phyloP scores from a whole-genome alignment of 2,888 invertebrate species.

The Hypolimnas misippus region DNA sequence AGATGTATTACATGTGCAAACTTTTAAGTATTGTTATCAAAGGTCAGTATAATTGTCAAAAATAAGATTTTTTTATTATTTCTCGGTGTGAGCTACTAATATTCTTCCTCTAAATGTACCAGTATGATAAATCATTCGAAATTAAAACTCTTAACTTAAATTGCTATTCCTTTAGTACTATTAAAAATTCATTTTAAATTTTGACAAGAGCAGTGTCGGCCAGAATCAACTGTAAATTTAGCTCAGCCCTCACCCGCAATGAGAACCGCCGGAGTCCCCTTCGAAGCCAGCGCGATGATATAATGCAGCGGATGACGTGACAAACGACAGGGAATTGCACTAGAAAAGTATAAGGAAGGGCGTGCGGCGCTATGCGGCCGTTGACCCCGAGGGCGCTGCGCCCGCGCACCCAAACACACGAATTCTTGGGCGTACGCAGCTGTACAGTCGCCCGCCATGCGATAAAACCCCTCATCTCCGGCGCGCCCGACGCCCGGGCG shows the following conservation, averaged over 20 bases:
- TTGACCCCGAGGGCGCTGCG: conserved; percentile 41
- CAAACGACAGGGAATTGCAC: conserved; percentile 44
- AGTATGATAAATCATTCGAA: no score
- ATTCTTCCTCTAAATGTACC: no score
- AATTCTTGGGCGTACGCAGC: conserved; percentile 77
- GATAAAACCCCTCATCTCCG: conserved; percentile 64
- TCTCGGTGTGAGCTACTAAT: no score
- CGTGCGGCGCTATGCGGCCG: conserved; percentile 47
- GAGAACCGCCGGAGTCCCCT: conserved; percentile 10
- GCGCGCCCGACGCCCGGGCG: conserved; percentile 42
- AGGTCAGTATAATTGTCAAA: no score
- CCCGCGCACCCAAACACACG: conserved; percentile 63
- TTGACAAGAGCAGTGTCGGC: no score
- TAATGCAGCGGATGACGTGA: conserved; percentile 32
- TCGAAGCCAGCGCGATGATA: conserved; percentile 7
- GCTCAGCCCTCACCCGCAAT: not conserved
- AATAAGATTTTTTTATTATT: no score
- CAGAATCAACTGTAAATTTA: not conserved
- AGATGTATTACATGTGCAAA: no score
- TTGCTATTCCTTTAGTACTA: no score
- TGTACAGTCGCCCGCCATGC: conserved; percentile 48
- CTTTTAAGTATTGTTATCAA: no score
- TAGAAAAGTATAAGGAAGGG: conserved; percentile 45
- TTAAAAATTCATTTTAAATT: no score
- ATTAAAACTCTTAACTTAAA: no score